Percentiles rank a stretch among this genome's conserved stretches.
Conservation (phyloP, 1,140 invertebrate genomes). For the Sipha flava region DNA sequence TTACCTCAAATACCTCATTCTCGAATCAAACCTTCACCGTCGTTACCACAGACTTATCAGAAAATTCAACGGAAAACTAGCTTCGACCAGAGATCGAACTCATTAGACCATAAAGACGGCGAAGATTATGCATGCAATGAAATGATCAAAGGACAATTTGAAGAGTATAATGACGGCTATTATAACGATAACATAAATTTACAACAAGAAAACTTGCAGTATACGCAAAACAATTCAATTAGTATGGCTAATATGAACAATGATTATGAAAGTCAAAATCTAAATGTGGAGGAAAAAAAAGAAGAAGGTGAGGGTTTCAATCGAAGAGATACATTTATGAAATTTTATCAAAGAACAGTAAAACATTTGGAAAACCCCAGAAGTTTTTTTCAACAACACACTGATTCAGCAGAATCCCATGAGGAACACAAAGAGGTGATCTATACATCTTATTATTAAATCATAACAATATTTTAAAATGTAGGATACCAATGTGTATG, state of each 20-base stretch:
- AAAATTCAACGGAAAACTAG: neutral
- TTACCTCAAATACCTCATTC: slow-evolving; percentile 39
- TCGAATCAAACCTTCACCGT: slow-evolving; percentile 44
- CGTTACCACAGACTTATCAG: neutral
- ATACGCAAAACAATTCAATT: neutral
- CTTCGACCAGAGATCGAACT: neutral
- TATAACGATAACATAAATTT: neutral
- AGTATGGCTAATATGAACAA: neutral
- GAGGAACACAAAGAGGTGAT: slow-evolving; percentile 43
- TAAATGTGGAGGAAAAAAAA: neutral
- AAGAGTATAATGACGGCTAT: neutral
- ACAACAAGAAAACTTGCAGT: neutral
- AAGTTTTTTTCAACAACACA: slow-evolving; percentile 45
- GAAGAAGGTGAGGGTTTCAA: slow-evolving; percentile 21
- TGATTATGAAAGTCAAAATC: neutral
- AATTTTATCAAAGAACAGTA: slow-evolving; percentile 35
- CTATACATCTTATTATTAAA: neutral
- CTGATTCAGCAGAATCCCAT: slow-evolving; percentile 50
- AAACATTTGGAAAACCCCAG: slow-evolving; percentile 30
- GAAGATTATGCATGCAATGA: neutral
- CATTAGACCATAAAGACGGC: neutral
- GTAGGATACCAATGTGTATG: too few relatives aligned
- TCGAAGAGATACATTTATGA: slow-evolving; percentile 37
- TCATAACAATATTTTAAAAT: too few relatives aligned
- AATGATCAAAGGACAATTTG: neutral